Percentiles rank a stretch among this genome's conserved stretches.
phyloP scores from a whole-genome alignment of 2,113 vertebrate species.

The Trochalopteron elliotii region DNA sequence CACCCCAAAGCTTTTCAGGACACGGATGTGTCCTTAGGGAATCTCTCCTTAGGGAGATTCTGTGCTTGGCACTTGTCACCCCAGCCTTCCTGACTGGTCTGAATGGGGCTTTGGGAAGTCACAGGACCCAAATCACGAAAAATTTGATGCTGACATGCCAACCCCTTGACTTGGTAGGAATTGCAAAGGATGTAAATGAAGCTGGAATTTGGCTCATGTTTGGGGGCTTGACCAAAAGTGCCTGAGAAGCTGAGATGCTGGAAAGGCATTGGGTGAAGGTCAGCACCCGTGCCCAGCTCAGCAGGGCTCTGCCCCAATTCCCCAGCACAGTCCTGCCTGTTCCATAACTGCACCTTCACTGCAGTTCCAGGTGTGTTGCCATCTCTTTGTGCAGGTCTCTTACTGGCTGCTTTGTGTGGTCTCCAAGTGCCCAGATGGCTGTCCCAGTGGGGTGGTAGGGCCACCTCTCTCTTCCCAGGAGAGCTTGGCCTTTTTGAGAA shows the following conservation, averaged over 20 bases:
- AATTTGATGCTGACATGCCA: background rate
- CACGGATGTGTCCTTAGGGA: no score
- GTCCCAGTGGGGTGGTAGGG: background rate
- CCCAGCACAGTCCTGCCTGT: background rate
- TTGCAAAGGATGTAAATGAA: background rate
- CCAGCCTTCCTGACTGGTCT: background rate
- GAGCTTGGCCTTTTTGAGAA: background rate
- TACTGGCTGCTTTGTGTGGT: background rate
- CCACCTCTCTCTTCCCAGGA: background rate
- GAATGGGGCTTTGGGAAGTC: background rate
- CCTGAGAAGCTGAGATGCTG: background rate
- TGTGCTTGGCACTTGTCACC: fast-evolving
- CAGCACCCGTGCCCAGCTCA: background rate
- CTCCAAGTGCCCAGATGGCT: background rate
- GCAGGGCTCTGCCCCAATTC: background rate
- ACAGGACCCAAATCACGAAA: background rate
- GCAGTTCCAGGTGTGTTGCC: fast-evolving
- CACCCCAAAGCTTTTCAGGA: background rate
- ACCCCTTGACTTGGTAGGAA: background rate
- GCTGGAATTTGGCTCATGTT: background rate
- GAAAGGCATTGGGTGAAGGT: background rate
- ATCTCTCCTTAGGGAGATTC: background rate
- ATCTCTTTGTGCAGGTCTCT: background rate
- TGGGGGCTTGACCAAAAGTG: background rate
- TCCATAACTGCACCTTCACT: fast-evolving